Conservation (phyloP, 2,888 invertebrate genomes). For the Drosophila borealis region DNA sequence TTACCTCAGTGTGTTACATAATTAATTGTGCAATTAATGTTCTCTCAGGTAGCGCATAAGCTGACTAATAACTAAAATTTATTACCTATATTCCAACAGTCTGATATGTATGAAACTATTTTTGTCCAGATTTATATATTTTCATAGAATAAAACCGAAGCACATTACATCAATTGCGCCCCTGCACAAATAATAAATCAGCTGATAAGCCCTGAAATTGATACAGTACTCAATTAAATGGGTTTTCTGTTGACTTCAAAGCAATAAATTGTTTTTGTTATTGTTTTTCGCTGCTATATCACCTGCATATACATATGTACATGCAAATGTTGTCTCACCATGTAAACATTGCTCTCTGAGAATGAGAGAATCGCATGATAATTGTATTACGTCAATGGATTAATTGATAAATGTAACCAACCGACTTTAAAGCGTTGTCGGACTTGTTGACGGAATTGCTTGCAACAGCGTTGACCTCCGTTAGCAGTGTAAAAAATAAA, state of each 20-base stretch:
- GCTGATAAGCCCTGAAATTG: slow-evolving; percentile 47
- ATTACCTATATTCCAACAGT: neutral
- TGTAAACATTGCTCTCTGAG: neutral
- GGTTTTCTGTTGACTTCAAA: slow-evolving; percentile 38
- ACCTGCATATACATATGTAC: slow-evolving; percentile 1
- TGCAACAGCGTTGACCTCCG: slow-evolving; percentile 8
- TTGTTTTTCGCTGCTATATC: slow-evolving; percentile 12
- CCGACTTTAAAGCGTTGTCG: slow-evolving; percentile 25
- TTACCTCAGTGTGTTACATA: neutral
- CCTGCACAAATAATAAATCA: slow-evolving; percentile 28
- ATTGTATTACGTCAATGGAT: slow-evolving; percentile 67
- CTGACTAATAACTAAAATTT: neutral
- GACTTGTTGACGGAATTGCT: slow-evolving; percentile 48
- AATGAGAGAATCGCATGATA: slow-evolving; percentile 40
- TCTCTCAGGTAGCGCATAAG: neutral
- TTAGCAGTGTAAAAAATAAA: neutral
- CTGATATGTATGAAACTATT: neutral
- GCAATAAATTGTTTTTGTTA: slow-evolving; percentile 44
- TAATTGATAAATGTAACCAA: slow-evolving; percentile 44
- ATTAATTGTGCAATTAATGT: neutral
- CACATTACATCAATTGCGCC: neutral
- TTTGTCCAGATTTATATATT: slow-evolving; percentile 9
- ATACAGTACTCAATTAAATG: slow-evolving; percentile 39
- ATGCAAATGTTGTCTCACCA: neutral
- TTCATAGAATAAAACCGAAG: neutral